Evolutionary conservation across 1,140 invertebrate species (phyloP).

Genomic region (Drosophila ambigua): DNA sequence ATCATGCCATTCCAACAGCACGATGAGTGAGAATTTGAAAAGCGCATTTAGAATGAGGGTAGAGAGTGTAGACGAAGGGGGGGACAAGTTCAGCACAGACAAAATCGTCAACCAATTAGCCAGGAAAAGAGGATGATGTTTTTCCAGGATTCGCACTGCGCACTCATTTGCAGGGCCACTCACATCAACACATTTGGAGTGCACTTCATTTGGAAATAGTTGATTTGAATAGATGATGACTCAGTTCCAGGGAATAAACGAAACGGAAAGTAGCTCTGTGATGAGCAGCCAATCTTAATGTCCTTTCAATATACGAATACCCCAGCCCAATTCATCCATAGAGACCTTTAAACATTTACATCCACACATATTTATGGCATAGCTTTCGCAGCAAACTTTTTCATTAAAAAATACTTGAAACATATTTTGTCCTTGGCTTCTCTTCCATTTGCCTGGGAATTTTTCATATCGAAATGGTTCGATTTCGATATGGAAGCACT

Average conservation of each 20-base stretch:
- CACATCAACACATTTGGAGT: constrained; percentile 4
- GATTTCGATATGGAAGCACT: constrained; percentile 34
- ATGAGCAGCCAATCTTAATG: too few relatives aligned
- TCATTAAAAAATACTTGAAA: constrained; percentile 41
- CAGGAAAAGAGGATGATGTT: constrained; percentile 30
- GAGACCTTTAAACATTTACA: neutral
- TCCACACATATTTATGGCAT: constrained; percentile 17
- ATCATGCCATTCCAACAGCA: constrained; percentile 44
- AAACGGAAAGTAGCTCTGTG: too few relatives aligned
- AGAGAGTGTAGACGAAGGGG: neutral
- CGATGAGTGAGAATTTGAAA: constrained; percentile 61
- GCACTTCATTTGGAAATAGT: constrained; percentile 50
- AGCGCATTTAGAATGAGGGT: constrained; percentile 28
- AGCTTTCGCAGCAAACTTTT: constrained; percentile 14
- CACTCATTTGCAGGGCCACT: too few relatives aligned
- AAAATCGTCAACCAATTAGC: constrained; percentile 51
- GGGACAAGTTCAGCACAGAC: constrained; percentile 18
- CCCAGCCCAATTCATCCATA: neutral
- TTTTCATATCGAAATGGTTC: constrained; percentile 36
- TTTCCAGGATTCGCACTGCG: constrained; percentile 9
- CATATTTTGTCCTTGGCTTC: constrained; percentile 42
- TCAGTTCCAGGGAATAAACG: too few relatives aligned
- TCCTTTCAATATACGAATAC: too few relatives aligned
- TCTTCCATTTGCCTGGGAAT: constrained; percentile 16
- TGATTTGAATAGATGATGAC: constrained; percentile 1